Evolutionary conservation across 2,797 vertebrate species (phyloP), one percentile per base, ranked within the genome.

Genomic region (Ceryle rudis): DNA sequence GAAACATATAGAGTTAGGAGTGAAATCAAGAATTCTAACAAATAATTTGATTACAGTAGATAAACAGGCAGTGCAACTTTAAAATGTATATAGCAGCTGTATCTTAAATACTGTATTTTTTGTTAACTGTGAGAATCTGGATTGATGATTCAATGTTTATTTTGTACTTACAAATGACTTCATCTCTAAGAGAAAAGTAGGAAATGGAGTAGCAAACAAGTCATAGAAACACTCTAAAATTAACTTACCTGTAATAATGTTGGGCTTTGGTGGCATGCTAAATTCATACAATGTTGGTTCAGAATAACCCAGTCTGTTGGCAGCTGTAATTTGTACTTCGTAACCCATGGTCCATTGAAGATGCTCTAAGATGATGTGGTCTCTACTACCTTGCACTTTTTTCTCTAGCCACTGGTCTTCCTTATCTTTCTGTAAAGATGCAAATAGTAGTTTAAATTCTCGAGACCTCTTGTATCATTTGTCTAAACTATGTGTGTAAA

Each of bases 361-460:
- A 61, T 99, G 99, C 95, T 99, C 99, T 93, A 99, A 97, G 97
- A 99, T 98, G 18, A 99, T 99, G 26, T 99, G 99, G 85, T 99
- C 99, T 77, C 98, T 99, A 25, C 98, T 98, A 28, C 99, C 99
- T 2, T 99, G 99, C 4, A 99, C 99, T 18, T 99, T 99, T 97
- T 99, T 99, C 95, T 99, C 99, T 98, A 99, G 98, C 99, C 99
- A 99, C 86, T 99, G 99, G 18, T 99, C 99, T 98, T 99, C 99
- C 93, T 99, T 99, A 95, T 99, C 99, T 99, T 99, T 98, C 98
- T 98, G 96, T 91, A 94, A 97, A 95, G 47, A 79, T 31, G 14
- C 65, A 91, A 96, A 82, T 12, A 79, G 26, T 77, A 88, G 20
- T 90, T 90, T 87, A 55, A 93, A 74, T 77, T 80, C 28, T 78